Evolutionary conservation across 1,140 invertebrate genomes (phyloP).

Genomic region (Halictus rubicundus): DNA sequence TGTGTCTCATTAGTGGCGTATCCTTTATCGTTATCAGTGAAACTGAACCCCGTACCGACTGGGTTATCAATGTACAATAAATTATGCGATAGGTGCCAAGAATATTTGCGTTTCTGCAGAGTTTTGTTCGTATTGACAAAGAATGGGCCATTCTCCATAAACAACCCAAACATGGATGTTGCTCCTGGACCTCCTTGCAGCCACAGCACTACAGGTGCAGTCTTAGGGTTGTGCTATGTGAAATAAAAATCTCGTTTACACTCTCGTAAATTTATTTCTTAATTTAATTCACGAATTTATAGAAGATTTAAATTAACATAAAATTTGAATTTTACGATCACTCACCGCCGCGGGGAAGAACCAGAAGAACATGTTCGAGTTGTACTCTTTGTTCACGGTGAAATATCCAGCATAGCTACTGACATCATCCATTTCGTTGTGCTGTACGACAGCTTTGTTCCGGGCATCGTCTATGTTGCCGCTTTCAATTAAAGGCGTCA

Average conservation of each 20-base stretch:
- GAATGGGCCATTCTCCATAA: constrained; percentile 91
- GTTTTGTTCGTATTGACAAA: constrained; percentile 83
- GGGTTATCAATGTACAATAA: constrained; percentile 94
- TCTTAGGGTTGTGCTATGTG: constrained; percentile 73
- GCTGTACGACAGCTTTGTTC: constrained; percentile 74
- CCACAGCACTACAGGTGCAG: constrained; percentile 90
- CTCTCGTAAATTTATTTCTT: background rate
- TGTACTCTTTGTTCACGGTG: constrained; percentile 88
- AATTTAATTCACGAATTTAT: background rate
- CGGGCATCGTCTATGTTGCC: constrained; percentile 82
- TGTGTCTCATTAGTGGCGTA: constrained; percentile 85
- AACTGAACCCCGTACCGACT: constrained; percentile 90
- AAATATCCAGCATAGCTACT: constrained; percentile 85
- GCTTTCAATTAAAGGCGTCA: constrained; percentile 85
- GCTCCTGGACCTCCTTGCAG: constrained; percentile 92
- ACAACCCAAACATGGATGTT: constrained; percentile 89
- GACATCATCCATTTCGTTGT: constrained; percentile 73
- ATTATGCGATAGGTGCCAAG: constrained; percentile 88
- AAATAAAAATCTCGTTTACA: constrained; percentile 15
- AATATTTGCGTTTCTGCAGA: constrained; percentile 83
- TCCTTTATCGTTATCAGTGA: constrained; percentile 84
- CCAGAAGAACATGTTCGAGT: constrained; percentile 95
- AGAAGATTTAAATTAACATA: background rate
- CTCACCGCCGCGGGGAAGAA: constrained; percentile 87
- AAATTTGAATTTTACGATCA: constrained; percentile 4